Conservation (phyloP, 2,888 invertebrate genomes). For the Apamea sordens region DNA sequence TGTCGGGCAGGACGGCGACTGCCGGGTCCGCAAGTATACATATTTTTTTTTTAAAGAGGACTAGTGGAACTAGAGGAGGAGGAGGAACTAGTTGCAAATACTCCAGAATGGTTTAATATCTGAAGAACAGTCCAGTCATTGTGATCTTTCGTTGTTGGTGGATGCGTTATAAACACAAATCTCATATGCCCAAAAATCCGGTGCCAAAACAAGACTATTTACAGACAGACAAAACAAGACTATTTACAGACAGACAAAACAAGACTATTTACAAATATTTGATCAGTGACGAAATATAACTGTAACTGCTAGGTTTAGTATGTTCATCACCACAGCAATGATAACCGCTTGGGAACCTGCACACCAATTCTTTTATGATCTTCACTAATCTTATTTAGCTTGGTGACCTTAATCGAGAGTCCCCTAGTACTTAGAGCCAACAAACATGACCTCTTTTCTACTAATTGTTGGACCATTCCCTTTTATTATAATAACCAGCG, state of each 20-base stretch:
- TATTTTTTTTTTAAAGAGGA: too few relatives aligned
- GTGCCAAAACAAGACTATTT: conserved; percentile 17
- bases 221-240: neutral
- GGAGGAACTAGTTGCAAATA: neutral
- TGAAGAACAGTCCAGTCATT: neutral
- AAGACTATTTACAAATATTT: conserved; percentile 19
- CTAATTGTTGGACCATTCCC: neutral
- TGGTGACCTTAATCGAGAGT: neutral
- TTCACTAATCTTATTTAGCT: neutral
- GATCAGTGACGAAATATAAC: neutral
- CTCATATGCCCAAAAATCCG: conserved; percentile 36
- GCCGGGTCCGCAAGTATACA: too few relatives aligned
- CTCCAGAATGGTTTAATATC: neutral
- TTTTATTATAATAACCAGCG: neutral
- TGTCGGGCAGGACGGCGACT: too few relatives aligned
- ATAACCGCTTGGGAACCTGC: neutral
- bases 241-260: conserved; percentile 7
- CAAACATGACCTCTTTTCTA: neutral
- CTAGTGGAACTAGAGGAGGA: too few relatives aligned
- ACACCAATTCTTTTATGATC: neutral
- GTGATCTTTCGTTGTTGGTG: neutral
- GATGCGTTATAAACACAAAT: conserved; percentile 25
- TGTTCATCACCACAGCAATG: neutral
- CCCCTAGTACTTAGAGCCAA: too few relatives aligned
- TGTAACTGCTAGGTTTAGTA: neutral